Evolutionary conservation across 2,797 vertebrate genomes (phyloP).

Genomic region (Clarias laeviceps): DNA sequence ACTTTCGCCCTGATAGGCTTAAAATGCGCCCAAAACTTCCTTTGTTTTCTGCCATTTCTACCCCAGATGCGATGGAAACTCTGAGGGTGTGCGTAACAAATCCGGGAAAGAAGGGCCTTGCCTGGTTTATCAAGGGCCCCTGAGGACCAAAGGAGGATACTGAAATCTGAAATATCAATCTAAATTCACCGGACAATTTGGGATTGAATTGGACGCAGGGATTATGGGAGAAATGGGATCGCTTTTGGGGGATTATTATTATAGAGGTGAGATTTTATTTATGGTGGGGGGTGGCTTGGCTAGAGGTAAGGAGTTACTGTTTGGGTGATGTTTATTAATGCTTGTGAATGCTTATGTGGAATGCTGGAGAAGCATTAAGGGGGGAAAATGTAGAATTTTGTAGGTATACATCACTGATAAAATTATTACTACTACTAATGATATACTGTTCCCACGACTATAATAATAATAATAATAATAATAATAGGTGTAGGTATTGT

Average conservation of each 20-base stretch:
- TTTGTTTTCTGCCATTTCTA: conserved; percentile 67
- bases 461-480: not conserved
- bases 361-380: not conserved
- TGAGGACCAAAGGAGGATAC: conserved; percentile 42
- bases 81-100: conserved; percentile 30
- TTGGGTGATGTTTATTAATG: too few relatives aligned
- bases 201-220: conserved; percentile 61
- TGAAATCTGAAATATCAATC: not conserved
- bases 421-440: not conserved
- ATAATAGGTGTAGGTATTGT: not conserved
- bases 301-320: not conserved
- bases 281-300: not conserved
- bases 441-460: not conserved
- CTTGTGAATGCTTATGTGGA: too few relatives aligned
- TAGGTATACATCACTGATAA: not conserved
- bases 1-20: conserved; percentile 72
- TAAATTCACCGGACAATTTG: conserved; percentile 29
- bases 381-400: not conserved
- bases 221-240: conserved; percentile 76
- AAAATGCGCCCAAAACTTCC: conserved; percentile 73
- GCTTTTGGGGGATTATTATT: conserved; percentile 80
- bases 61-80: conserved; percentile 30
- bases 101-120: conserved; percentile 39
- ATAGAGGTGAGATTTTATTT: conserved; percentile 74
- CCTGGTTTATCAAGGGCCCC: conserved; percentile 37